Evolutionary conservation across 2,888 invertebrate species (phyloP).

Genomic region (Dorcus parallelipipedus): DNA sequence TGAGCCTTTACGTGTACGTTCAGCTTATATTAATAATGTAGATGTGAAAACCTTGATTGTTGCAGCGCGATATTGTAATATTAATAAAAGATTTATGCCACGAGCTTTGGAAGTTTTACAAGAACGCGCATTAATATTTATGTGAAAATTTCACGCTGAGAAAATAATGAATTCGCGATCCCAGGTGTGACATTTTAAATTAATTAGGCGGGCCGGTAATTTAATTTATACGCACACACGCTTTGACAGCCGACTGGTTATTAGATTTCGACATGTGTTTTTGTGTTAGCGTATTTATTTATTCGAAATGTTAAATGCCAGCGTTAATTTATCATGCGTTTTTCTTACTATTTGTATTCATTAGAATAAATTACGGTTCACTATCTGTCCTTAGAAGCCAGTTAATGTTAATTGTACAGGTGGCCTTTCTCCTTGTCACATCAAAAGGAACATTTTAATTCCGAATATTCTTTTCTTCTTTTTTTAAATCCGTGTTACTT

Average conservation of each 20-base stretch:
- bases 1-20: too few species aligned
- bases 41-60: too few species aligned
- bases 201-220: slow-evolving; percentile 7
- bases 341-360: not conserved
- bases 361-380: not conserved
- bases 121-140: not conserved
- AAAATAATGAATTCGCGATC: slow-evolving; percentile 1
- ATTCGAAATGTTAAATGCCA: slow-evolving; percentile 3
- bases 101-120: too few species aligned
- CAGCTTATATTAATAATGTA: too few species aligned
- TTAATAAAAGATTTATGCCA: too few species aligned
- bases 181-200: slow-evolving; percentile 16
- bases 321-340: not conserved
- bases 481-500: too few species aligned
- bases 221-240: not conserved
- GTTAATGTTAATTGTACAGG: not conserved
- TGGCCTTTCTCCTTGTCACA: not conserved
- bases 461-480: too few species aligned
- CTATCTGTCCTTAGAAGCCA: not conserved
- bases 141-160: not conserved
- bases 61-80: too few species aligned
- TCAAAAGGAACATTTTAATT: too few species aligned
- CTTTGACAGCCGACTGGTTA: not conserved
- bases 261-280: slow-evolving; percentile 7
- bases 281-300: not conserved